Conservation (phyloP, 2,888 invertebrate species). For the Lasioglossum marginatum region DNA sequence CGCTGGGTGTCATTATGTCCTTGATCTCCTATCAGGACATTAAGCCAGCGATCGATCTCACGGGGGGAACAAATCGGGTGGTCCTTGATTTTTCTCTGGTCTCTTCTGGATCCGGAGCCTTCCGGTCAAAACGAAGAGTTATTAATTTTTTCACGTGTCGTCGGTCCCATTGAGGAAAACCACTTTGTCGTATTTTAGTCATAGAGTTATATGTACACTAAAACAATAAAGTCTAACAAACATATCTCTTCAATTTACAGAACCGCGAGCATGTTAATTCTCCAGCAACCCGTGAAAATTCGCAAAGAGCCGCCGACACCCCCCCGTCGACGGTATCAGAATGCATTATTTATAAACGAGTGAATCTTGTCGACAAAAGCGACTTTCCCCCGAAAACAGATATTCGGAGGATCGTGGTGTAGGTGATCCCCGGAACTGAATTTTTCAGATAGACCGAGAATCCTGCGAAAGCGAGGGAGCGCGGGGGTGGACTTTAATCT, state of each 20-base stretch:
- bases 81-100: slow-evolving; percentile 36
- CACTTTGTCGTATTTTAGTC: no score
- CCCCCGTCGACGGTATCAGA: not conserved
- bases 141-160: no score
- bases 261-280: not conserved
- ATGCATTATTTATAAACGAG: slow-evolving; percentile 61
- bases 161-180: no score
- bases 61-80: slow-evolving; percentile 62
- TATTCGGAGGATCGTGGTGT: not conserved
- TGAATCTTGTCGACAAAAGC: slow-evolving; percentile 55
- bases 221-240: no score
- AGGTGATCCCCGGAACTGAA: slow-evolving; percentile 40
- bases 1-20: slow-evolving; percentile 70
- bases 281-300: not conserved
- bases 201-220: no score
- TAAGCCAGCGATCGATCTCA: slow-evolving; percentile 65
- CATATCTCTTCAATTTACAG: no score
- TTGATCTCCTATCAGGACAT: slow-evolving; percentile 66
- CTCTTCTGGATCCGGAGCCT: not conserved
- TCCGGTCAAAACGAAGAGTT: no score
- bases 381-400: slow-evolving; percentile 24
- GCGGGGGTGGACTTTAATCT: slow-evolving; percentile 65
- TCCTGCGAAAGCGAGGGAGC: not conserved
- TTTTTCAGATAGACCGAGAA: slow-evolving; percentile 55
- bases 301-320: slow-evolving; percentile 13